Evolutionary conservation across 1,140 invertebrate genomes (phyloP).

Genomic region (Ruditapes philippinarum): DNA sequence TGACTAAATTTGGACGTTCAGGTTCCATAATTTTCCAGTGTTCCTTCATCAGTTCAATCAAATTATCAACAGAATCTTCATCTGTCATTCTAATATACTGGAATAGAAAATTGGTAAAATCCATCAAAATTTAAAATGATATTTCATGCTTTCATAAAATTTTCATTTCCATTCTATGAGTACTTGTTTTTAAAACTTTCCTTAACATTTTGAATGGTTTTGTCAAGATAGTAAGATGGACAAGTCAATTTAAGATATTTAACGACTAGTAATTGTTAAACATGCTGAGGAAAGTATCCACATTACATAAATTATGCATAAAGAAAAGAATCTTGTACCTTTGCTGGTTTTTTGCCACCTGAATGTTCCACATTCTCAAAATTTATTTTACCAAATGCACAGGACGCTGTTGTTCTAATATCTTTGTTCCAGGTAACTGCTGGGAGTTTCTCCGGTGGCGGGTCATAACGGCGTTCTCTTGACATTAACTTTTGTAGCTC

Average conservation of each 20-base stretch:
- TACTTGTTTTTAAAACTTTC: no score
- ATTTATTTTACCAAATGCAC: slow-evolving; percentile 78
- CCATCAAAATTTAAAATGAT: no score
- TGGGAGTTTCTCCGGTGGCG: slow-evolving; percentile 18
- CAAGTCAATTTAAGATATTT: no score
- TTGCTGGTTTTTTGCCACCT: slow-evolving; percentile 79
- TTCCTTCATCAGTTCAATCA: slow-evolving; percentile 95
- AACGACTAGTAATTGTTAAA: no score
- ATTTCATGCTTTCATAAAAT: no score
- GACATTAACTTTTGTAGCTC: slow-evolving; percentile 30
- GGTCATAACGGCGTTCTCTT: neutral
- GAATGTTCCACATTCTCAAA: slow-evolving; percentile 77
- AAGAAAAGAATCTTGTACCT: no score
- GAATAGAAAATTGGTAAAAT: slow-evolving; percentile 82
- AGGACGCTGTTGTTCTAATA: slow-evolving; percentile 17
- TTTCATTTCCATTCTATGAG: no score
- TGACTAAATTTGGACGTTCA: slow-evolving; percentile 84
- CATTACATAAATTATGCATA: no score
- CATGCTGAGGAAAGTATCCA: no score
- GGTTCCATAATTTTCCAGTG: slow-evolving; percentile 90
- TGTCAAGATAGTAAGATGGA: no score
- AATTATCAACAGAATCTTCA: slow-evolving; percentile 96
- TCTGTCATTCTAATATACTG: slow-evolving; percentile 96
- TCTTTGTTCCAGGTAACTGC: neutral
- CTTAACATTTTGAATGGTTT: no score